These are phyloP conservation scores for Hedychridium roseum DNA, from an alignment of 2,888 invertebrate genomes.

Conservation along the genomic window DNA sequence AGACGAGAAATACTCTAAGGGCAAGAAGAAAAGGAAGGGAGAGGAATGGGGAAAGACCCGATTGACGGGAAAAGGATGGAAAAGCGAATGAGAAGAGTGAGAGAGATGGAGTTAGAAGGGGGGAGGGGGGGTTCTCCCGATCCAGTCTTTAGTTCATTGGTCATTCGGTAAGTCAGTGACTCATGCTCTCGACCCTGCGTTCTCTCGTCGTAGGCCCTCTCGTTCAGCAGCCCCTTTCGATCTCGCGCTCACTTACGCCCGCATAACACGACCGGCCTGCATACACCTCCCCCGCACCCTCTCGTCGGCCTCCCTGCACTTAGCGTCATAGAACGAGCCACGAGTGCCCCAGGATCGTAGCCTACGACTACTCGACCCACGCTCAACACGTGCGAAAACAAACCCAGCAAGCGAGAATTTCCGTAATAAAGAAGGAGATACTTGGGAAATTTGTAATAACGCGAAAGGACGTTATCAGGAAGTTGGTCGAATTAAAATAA, in stretches of 20 bases:
- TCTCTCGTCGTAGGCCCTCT: constrained; percentile 33
- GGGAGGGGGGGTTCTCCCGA: constrained; percentile 20
- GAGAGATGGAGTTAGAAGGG: not conserved
- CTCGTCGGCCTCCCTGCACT: constrained; percentile 38
- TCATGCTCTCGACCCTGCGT: constrained; percentile 44
- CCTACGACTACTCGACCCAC: too few species aligned
- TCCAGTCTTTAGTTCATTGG: constrained; percentile 49
- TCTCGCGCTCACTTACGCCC: constrained; percentile 51
- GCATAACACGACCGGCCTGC: too few species aligned
- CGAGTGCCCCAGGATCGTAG: constrained; percentile 26
- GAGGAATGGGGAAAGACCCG: too few species aligned
- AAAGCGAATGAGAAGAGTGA: constrained; percentile 26
- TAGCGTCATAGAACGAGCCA: constrained; percentile 28
- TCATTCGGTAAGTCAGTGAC: constrained; percentile 55
- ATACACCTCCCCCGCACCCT: constrained; percentile 35
- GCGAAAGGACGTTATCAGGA: too few species aligned
- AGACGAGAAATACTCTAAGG: too few species aligned
- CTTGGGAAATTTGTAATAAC: too few species aligned
- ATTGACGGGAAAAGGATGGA: too few species aligned
- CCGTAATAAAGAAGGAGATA: too few species aligned
- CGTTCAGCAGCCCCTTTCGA: constrained; percentile 37
- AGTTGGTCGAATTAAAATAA: too few species aligned
- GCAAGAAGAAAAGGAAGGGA: not conserved
- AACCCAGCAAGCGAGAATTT: too few species aligned
- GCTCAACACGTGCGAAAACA: too few species aligned